Base-by-base conservation (phyloP, 2,113 vertebrate genomes). In the Antennarius striatus region DNA sequence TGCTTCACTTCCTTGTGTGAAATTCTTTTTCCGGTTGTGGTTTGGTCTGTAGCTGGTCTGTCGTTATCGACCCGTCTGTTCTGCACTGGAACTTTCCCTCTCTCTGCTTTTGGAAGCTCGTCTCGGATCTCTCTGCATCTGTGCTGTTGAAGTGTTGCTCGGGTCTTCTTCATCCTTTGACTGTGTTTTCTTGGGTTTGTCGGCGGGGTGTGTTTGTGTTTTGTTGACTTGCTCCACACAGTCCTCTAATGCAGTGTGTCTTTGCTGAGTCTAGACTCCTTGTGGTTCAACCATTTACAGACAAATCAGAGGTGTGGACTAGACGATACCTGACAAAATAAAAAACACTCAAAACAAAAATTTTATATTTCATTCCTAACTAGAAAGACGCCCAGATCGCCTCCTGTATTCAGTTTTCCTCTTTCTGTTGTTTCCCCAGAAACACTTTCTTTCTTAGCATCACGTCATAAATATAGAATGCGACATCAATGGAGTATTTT, bases 1-100 rank as follows among this genome's bases (percentile, higher is more conserved):
- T 81, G 71, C 80, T 79, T 86, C 72, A 65, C 77, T 29, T 82
- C 66, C 73, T 64, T 63, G 56, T 91, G 66, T 87, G 16, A 75
- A 76, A 58, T 73, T 73, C 67, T 71, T 7, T 36, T 43, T 69
- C 56, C 32, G 30, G 63, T 69, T 80, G 79, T 88, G 53, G 71
- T 76, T 67, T 80, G 65, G 70, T 77, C 70, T 80, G 47, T 75
- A 67, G 66, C 72, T 73, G 69, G 66, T 75, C 55, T 84, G 63
- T 83, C 7, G 4, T 70, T 74, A 68, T 73, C 28, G 49, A 84
- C 56, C 68, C 36, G 64, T 82, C 65, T 88, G 63, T 74, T 81
- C 53, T 85, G 56, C 66, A 59, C 71, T 51, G 13, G 58, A 81
- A 69, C 60, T 51, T 83, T 55, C 75, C 58, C 73, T 67, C 47